Base-by-base conservation (phyloP, 2,888 invertebrate genomes). In the Sylvicola fuscatus region DNA sequence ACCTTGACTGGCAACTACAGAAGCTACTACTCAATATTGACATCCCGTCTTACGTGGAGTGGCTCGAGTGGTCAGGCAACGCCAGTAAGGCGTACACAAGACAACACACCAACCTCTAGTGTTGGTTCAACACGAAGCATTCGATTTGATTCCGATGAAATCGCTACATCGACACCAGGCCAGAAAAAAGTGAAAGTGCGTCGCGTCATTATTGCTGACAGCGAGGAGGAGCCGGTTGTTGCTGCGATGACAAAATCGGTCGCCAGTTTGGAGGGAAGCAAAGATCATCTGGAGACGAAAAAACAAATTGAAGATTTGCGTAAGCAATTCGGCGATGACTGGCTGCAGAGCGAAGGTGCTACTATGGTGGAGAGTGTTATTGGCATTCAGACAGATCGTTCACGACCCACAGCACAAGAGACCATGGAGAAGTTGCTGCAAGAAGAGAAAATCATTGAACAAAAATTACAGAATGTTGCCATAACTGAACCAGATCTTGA, bases 301-400 rank as follows among this genome's bases (percentile, higher is more conserved):
- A 61, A 62, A 41, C 63, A 68, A 49, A 65, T 74, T 38, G 62
- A 71, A 43, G 60, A 56, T 14, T 45, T 73, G 13, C 56, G 70
- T 11, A 52, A 65, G 40, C 62, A 64, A 44, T 69, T 64, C 47
- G 74, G 73, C 10, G 64, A 65, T 42, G 61, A 65, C 35, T 75
- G 74, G 74, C 46, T 75, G 21, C 65, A 65, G 38, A 59, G 58
- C 34, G 56, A 64, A 34, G 63, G 62, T 35, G 65, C 65, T 2
- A 65, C 65, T 2, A 49, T 53, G 32, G 61, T 71, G 32, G 65
- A 68, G 45, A 64, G 62, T 45, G 64, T 66, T 21, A 53, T 72
- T 45, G 70, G 71, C 12, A 48, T 68, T 12, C 37, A 40, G 12
- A 31, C 15, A 2, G 12, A 27, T 14, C 21, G 21, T 21, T 21